A percentile compares a stretch with the other conserved stretches of the same genome.
Evolutionary conservation across 2,888 invertebrate genomes (phyloP).

Genomic region (Drosophila aldrichi): DNA sequence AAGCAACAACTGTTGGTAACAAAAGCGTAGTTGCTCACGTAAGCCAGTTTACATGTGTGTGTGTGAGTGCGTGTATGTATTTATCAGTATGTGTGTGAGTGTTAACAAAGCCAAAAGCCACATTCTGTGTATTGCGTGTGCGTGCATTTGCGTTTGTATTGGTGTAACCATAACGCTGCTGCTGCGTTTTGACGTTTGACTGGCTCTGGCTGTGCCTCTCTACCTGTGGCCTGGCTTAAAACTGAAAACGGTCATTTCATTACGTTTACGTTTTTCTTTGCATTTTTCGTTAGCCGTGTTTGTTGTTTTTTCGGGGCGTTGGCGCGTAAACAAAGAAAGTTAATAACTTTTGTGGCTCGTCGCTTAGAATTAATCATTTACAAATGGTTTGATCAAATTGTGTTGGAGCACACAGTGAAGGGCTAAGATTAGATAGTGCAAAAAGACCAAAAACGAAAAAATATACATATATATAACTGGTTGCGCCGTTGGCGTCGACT

Average conservation of each 20-base stretch:
- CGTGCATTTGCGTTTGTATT: conserved; percentile 34
- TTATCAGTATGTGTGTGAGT: conserved; percentile 13
- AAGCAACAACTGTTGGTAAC: conserved; percentile 64
- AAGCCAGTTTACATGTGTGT: conserved; percentile 33
- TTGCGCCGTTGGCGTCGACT: conserved; percentile 35
- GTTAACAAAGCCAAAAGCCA: conserved; percentile 53
- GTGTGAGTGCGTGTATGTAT: conserved; percentile 20
- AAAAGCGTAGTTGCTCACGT: conserved; percentile 46
- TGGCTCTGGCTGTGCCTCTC: conserved; percentile 34
- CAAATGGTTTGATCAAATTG: conserved; percentile 29
- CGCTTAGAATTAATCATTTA: conserved; percentile 15
- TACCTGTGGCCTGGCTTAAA: conserved; percentile 58
- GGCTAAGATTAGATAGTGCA: conserved; percentile 62
- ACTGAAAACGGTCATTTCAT: conserved; percentile 80
- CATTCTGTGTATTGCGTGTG: conserved; percentile 30
- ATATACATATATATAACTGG: conserved; percentile 37
- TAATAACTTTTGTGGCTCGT: conserved; percentile 17
- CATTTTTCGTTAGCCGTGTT: conserved; percentile 43
- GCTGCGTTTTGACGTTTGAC: conserved; percentile 57
- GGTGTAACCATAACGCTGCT: conserved; percentile 35
- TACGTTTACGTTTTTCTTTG: conserved; percentile 68
- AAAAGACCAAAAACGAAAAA: conserved; percentile 36
- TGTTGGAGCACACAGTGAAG: neutral
- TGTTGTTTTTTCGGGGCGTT: conserved; percentile 72
- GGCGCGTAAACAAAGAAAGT: conserved; percentile 64